Conservation (phyloP, 2,797 vertebrate genomes). For the Poecilia velifera region DNA sequence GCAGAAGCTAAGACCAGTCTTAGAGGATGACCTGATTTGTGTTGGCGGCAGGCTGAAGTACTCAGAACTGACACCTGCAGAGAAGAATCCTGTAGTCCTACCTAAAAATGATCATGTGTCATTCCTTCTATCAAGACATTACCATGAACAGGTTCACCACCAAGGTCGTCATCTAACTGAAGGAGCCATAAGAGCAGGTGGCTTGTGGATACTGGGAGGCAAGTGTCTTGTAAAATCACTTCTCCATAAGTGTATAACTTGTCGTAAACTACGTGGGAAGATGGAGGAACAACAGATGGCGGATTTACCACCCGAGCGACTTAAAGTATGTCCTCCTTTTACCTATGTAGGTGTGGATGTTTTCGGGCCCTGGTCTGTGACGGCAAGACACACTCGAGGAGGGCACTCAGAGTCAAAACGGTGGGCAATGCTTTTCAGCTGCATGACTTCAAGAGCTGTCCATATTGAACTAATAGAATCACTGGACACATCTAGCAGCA, state of each 20-base stretch:
- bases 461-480: too few species aligned
- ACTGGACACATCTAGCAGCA: too few species aligned
- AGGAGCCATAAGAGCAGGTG: neutral
- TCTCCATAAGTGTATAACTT: conserved; percentile 4
- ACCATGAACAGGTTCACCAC: conserved; percentile 33
- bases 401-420: too few species aligned
- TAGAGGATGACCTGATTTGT: conserved; percentile 17
- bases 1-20: neutral
- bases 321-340: neutral
- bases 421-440: too few species aligned
- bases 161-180: conserved; percentile 18
- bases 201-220: conserved; percentile 1
- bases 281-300: conserved; percentile 5
- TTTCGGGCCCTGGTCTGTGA: too few species aligned
- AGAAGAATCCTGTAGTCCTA: neutral
- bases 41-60: conserved; percentile 26
- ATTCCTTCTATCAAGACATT: conserved; percentile 18
- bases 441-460: too few species aligned
- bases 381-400: too few species aligned
- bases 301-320: neutral
- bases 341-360: too few species aligned
- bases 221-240: conserved; percentile 9
- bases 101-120: conserved; percentile 22
- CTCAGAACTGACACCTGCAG: neutral
- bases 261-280: neutral